Base-by-base conservation (phyloP, 2,888 invertebrate species). In the Aricia artaxerxes region DNA sequence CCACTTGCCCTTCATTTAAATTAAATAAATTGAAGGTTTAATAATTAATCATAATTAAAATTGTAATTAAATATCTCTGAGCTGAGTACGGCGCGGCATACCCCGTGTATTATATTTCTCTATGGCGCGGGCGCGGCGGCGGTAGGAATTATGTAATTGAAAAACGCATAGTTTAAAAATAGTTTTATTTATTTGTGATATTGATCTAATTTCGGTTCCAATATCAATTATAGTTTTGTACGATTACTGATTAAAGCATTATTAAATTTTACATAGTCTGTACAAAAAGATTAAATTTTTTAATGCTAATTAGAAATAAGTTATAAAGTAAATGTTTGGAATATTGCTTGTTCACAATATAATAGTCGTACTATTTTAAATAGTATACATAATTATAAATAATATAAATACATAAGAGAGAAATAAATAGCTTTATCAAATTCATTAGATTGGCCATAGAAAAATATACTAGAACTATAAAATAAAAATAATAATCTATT, bases 231-330 rank as follows among this genome's bases (percentile, higher is more conserved):
- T 57, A 76, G 44, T 57, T 76, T 76, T 76, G 76, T 76, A 76
- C 76, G 76, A 57, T 76, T 57, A 76, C 35, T 53, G 53, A 76
- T 76, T 76, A 76, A 76, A 76, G 76, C 76, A 76, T 76, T 13
- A 53, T 57, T 57, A 76, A 76, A 35, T 35, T 49, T 75, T 0
- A 49, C 13, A 31, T 75, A 6, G 44, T 31, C 76, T 76, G 35
- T 76, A 76, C 76, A 76, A 57, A 49, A 75, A 57, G 57, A 35
- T 76, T 75, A 75, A 75, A 73, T 31, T 31, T 13, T 24, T 75
- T 24, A 75, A 75, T 49, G 38, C 49, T 49, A 76, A 16, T 53
- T 76, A 35, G 35, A 76, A 76, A 57, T 35, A 75, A 31, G 44
- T 11, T 44, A 49, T n/a, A 31, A 75, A 75, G 44, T 31, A 24